Evolutionary conservation across 2,113 vertebrate genomes (phyloP), one percentile per base, ranked within the genome.

Genomic region (Aldabrachelys gigantea): DNA sequence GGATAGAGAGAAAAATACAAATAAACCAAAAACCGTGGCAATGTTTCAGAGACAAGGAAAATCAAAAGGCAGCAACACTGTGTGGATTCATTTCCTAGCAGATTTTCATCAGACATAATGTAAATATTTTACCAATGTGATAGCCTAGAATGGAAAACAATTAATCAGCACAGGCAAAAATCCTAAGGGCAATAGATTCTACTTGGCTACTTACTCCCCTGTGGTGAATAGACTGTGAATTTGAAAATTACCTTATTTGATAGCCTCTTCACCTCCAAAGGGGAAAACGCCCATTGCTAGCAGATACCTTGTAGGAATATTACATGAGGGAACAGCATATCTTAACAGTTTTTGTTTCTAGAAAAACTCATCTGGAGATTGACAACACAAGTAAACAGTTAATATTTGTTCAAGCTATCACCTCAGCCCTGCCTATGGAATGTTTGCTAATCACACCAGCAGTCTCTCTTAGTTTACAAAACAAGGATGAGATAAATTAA

Each of bases 401-500:
- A 92, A 82, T 83, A 89, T 80, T 82, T 94, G 91, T 87, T 83
- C 94, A 88, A 93, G 78, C 95, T 97, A 85, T 87, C 72, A 11
- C 69, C 87, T 80, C 47, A 56, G 89, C 94, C 78, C 85, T 91
- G 88, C 29, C 6, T 0, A 86, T 62, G 89, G 91, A 84, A 93
- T 5, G 80, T 83, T 97, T 97, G 93, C 92, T 97, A 84, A 96
- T 97, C 95, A 96, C 92, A 92, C 86, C 82, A 87, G 81, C 94
- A 86, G 95, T 95, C 96, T 97, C 85, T 87, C 96, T 88, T 25
- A 6, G 92, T 90, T 93, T 89, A 87, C 92, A 89, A 97, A 97
- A 97, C 95, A 93, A 98, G 97, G 98, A 96, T 98, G 96, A 98
- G 93, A 95, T 96, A 98, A 98, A 98, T 96, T 89, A 94, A 94